Evolutionary conservation across 2,113 vertebrate genomes (phyloP).

Genomic region (Amphiprion ocellaris): DNA sequence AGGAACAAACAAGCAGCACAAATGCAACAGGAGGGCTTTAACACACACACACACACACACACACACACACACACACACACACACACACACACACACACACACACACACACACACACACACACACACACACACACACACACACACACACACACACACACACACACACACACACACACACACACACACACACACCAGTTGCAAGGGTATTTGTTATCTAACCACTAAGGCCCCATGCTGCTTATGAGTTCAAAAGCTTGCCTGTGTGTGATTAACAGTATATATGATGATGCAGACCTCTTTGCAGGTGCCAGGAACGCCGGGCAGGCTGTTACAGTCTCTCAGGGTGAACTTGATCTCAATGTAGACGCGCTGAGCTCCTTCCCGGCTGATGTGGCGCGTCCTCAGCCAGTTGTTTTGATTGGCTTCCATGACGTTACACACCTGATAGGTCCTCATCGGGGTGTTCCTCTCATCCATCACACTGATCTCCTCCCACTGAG

Average conservation of each 20-base stretch:
- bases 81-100: neutral
- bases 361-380: conserved; percentile 87
- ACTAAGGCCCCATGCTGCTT: neutral
- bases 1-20: conserved; percentile 19
- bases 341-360: conserved; percentile 91
- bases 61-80: neutral
- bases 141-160: neutral
- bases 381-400: conserved; percentile 85
- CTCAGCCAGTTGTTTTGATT: conserved; percentile 90
- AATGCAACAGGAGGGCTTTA: conserved; percentile 14
- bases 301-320: conserved; percentile 88
- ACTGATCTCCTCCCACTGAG: conserved; percentile 90
- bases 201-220: conserved; percentile 10
- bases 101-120: neutral
- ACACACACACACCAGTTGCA: neutral
- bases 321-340: conserved; percentile 89
- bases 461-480: conserved; percentile 90
- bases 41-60: neutral
- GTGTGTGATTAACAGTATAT: neutral
- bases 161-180: neutral
- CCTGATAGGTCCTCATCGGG: conserved; percentile 88
- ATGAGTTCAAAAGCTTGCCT: conserved; percentile 1
- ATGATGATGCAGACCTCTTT: conserved; percentile 80
- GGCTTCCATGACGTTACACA: conserved; percentile 89
- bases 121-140: neutral